Base-by-base conservation (phyloP, 2,888 invertebrate genomes). In the Plusia festucae region DNA sequence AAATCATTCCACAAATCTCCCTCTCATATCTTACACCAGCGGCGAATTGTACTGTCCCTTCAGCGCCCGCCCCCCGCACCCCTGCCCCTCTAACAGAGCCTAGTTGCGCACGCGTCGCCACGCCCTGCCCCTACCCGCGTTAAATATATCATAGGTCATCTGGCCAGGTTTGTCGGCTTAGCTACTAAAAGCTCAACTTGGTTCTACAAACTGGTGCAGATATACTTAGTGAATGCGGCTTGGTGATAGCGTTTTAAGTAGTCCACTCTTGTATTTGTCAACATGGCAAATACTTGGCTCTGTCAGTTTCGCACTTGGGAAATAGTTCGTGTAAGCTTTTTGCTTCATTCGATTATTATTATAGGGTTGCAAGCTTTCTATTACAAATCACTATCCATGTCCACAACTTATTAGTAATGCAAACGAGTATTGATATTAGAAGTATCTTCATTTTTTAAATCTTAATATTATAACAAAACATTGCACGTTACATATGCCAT, bases 111-210 rank as follows among this genome's bases (percentile, higher is more conserved):
- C 91, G 91, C 91, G 91, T 88, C 88, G 87, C 90, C 91, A 90
- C 92, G 91, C 92, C 92, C 87, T 89, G 88, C 85, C 86, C 85
- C 87, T 86, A 83, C 86, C 86, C 87, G 87, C 88, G 89, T 86
- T 90, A 87, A 89, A 89, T 90, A 87, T 91, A 92, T 91, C 91
- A 90, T 85, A 89, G 92, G 90, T 91, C 91, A 91, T 89, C 87
- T 87, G 84, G 84, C 83, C 85, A 82, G 82, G 82, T 84, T 84
- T 84, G 85, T 83, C 84, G 81, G 81, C 78, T 85, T 70, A 66
- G 79, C 83, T 82, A 83, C 82, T 84, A 82, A 83, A 83, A 79
- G 79, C 79, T 68, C 65, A 68, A 70, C 61, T 68, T 70, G 54
- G 61, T 62, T 40, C 58, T 79, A 77, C 68, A 69, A 68, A 79